Evolutionary conservation across 2,797 vertebrate species (phyloP), one percentile per base, ranked within the genome.

Genomic region (Euphonia xanthogaster): DNA sequence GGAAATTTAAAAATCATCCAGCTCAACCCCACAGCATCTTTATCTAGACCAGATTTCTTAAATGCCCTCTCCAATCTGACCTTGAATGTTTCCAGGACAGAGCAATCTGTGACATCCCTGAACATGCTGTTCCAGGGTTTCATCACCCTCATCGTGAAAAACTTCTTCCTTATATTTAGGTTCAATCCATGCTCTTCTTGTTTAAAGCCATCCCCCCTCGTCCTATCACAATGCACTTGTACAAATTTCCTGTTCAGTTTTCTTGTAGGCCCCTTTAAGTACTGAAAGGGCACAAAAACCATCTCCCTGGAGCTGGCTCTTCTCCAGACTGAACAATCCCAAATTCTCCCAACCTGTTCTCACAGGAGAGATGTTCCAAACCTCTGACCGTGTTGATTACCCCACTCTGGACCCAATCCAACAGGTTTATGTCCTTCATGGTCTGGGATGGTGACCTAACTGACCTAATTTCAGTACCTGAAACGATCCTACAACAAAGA

Each of bases 231-330:
- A 50, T 7, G 15, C 9, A 18, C 9, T 24, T 9, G 6, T 21
- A 44, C 65, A 71, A 66, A 14, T 16, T 44, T 33, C 24, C 23
- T 47, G 5, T 40, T 62, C 45, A 9, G 9, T 17, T 58, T 58
- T 30, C 23, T 47, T 42, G 10, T 20, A 42, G 31, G 12, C 1
- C 17, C 14, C 22, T 74, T 63, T 28, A 47, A 47, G 10, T 25
- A 42, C 14, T n/a, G 16, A 47, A 75, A 42, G 12, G 5, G 4
- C 21, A 35, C 12, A 27, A 40, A 16, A n/a, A 45, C 16, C 0
- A 0, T 42, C 51, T 65, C 45, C 7, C 20, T 19, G 14, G 20
- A 91, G 16, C 31, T 0, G 0, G 22, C 12, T 45, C 21, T 47
- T 53, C 39, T 70, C 28, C 51, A 37, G 27, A 5, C 14, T 37